Evolutionary conservation across 1,140 invertebrate species (phyloP), one percentile per base, ranked within the genome.

Genomic region (Calosoma granatense): DNA sequence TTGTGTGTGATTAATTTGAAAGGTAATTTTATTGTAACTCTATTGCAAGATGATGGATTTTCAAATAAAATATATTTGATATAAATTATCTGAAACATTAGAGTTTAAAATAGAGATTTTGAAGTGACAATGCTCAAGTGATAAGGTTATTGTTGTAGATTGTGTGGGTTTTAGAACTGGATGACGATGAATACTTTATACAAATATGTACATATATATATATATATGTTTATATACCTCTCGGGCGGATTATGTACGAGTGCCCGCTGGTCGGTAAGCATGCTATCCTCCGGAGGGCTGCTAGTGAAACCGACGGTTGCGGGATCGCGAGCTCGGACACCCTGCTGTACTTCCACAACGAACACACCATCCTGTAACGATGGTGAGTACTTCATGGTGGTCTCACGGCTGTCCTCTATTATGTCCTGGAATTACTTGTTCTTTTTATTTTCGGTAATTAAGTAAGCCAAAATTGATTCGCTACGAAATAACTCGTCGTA

Each of bases 301-400:
- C n/a, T 17, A 19, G 26, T 3, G 2, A 51, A 14, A 36, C 26
- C 26, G 20, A 56, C 54, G 3, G 56, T 54, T 9, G 58, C 21
- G 3, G 59, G 30, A n/a, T 66, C 73, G 63, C 74, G 77, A 1
- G 72, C 68, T 14, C 65, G 55, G 1, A 71, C 61, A 3, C 73
- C 77, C 61, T 79, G 78, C 64, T 78, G 78, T 0, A 87, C 84
- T 63, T 88, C 86, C 1, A 88, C 85, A 1, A 88, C 84, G 59
- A 88, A 88, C 20, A 87, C 85, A n/a, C 84, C 84, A 57, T 85
- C 81, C 68, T 84, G 82, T 61, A 86, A 82, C 36, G 74, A 70
- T 17, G 79, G 78, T 17, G 79, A 81, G 59, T 82, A 82, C 61
- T 82, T 81, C 81, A 84, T 81, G 61, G 81, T 84, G 0, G 82